Base-by-base conservation (phyloP, 2,797 vertebrate genomes). In the Agapornis canus region DNA sequence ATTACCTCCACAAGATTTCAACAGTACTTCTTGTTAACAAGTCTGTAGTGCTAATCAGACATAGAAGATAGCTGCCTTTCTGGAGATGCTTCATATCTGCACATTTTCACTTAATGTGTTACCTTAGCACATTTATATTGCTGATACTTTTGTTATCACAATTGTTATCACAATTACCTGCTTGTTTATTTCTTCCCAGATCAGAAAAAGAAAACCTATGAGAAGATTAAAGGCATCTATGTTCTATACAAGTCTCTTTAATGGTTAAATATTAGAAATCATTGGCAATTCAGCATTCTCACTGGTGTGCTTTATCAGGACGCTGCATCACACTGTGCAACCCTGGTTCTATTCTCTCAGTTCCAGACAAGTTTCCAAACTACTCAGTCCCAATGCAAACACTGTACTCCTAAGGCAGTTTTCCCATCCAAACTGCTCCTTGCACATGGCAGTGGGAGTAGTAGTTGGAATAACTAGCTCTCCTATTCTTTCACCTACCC, bases 71-170 rank as follows among this genome's bases (percentile, higher is more conserved):
- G 32, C 60, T 92, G 40, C 51, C 8, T 91, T 85, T 94, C 88
- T 65, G 65, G 65, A 82, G 43, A 90, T 31, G 69, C 48, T 87
- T 86, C 77, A 64, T 81, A 69, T 92, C 90, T 91, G 73, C 63
- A 31, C 90, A 81, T 96, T 96, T 93, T 88, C 61, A 73, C 86
- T 92, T 95, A 51, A 25, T 9, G 31, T 49, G 27, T 69, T 86
- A 93, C 61, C 48, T 69, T 82, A 93, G 61, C 48, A 82, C 70
- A 63, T 94, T 81, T 87, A 49, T 54, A 45, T 64, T 61, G 23
- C 52, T 66, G 71, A 65, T 43, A 45, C 77, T 65, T 94, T 37
- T 49, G 47, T 64, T 86, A 87, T 82, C 57, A 77, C 43, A 47
- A 49, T 61, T n/a, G n/a, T n/a, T n/a, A n/a, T n/a, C n/a, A n/a